phyloP scores from a whole-genome alignment of 2,113 vertebrate species.

The Rattus rattus region DNA sequence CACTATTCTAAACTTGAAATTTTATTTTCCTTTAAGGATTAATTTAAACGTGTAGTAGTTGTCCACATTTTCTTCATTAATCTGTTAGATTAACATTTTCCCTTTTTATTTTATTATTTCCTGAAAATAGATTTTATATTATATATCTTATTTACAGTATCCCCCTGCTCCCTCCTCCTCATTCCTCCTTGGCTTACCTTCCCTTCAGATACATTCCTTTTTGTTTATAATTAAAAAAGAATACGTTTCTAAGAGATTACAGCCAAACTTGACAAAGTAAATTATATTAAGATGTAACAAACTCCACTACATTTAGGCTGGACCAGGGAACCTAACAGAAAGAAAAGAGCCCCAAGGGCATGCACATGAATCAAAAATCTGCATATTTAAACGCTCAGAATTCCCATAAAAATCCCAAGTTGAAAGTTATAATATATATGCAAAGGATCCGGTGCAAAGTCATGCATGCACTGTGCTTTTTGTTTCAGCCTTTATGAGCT shows the following conservation, averaged over 20 bases:
- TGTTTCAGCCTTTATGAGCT: background rate
- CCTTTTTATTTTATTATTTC: background rate
- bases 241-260: background rate
- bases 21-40: background rate
- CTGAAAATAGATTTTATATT: background rate
- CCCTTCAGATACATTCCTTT: background rate
- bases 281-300: background rate
- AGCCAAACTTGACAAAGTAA: background rate
- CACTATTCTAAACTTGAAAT: background rate
- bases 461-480: background rate
- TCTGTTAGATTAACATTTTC: background rate
- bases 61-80: background rate
- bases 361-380: background rate
- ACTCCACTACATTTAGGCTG: background rate
- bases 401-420: background rate
- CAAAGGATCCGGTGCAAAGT: background rate
- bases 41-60: background rate
- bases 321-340: background rate
- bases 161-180: background rate
- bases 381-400: too few relatives aligned
- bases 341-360: background rate
- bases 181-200: background rate
- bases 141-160: background rate
- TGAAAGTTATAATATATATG: background rate
- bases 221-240: background rate